Conservation (phyloP, 2,888 invertebrate species). For the Muscina levida region DNA sequence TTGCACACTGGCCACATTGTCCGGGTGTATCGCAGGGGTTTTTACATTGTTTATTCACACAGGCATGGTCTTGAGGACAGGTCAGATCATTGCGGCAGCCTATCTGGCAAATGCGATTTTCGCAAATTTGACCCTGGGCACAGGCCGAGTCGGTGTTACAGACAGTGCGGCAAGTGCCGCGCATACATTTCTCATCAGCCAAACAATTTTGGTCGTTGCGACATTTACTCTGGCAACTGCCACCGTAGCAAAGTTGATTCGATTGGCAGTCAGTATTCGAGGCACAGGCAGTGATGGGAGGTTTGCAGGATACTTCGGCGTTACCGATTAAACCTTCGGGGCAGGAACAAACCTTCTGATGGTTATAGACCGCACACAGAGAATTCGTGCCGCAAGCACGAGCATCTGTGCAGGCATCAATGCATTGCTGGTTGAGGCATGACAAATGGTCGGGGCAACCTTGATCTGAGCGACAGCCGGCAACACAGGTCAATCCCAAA, state of each 20-base stretch:
- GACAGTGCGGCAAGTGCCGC: slow-evolving; percentile 90
- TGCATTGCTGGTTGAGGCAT: slow-evolving; percentile 90
- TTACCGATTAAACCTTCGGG: slow-evolving; percentile 87
- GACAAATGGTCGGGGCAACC: slow-evolving; percentile 87
- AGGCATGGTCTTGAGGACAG: slow-evolving; percentile 88
- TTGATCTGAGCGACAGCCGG: slow-evolving; percentile 90
- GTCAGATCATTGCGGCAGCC: slow-evolving; percentile 92
- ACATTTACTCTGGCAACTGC: slow-evolving; percentile 88
- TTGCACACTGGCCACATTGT: slow-evolving; percentile 91
- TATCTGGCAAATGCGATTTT: slow-evolving; percentile 90
- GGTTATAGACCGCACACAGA: slow-evolving; percentile 85
- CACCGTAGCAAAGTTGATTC: slow-evolving; percentile 88
- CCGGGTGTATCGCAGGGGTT: slow-evolving; percentile 87
- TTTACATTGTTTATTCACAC: slow-evolving; percentile 90
- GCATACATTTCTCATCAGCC: slow-evolving; percentile 91
- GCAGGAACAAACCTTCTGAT: slow-evolving; percentile 88
- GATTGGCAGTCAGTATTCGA: slow-evolving; percentile 85
- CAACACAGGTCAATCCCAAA: slow-evolving; percentile 88
- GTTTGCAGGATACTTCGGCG: slow-evolving; percentile 86
- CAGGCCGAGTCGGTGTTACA: slow-evolving; percentile 93
- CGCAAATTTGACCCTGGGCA: slow-evolving; percentile 90
- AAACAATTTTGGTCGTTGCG: slow-evolving; percentile 90
- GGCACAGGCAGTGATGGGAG: slow-evolving; percentile 84
- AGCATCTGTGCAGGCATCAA: slow-evolving; percentile 87
- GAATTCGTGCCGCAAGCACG: slow-evolving; percentile 93